Percentiles rank a stretch among this genome's conserved stretches.
Evolutionary conservation across 2,113 vertebrate genomes (phyloP).

Genomic region (Polyodon spathula): DNA sequence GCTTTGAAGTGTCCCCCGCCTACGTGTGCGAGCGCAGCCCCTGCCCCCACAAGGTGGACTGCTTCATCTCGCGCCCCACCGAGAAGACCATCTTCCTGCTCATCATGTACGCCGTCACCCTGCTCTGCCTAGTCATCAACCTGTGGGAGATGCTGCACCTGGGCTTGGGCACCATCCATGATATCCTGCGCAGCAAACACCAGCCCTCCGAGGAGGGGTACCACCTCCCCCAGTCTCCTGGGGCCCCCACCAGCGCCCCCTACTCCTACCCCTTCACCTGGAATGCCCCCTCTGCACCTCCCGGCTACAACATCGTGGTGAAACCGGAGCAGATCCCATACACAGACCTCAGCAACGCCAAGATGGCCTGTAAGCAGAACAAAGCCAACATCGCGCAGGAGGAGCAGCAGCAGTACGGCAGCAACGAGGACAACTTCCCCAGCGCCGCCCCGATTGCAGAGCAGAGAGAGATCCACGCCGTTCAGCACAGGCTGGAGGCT

Average conservation of each 20-base stretch:
- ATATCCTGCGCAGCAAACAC: conserved; percentile 72
- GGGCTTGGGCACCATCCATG: conserved; percentile 87
- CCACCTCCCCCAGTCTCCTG: conserved; percentile 21
- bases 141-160: no score
- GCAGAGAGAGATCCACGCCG: conserved; percentile 82
- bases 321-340: conserved; percentile 87
- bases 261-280: conserved; percentile 66
- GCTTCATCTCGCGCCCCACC: conserved; percentile 89
- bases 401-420: no score
- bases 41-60: conserved; percentile 90
- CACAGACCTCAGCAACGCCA: conserved; percentile 86
- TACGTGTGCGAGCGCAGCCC: conserved; percentile 79
- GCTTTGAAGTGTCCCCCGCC: conserved; percentile 75
- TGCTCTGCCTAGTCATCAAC: no score
- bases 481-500: conserved; percentile 81
- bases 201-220: conserved; percentile 67
- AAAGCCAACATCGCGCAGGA: conserved; percentile 89
- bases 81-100: no score
- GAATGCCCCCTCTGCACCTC: conserved; percentile 65
- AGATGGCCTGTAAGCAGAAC: conserved; percentile 93
- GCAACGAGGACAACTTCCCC: no score
- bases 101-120: no score
- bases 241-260: conserved; percentile 30
- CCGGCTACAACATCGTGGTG: no score
- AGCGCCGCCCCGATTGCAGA: no score